Percentiles rank a stretch among this genome's conserved stretches.
phyloP scores from a whole-genome alignment of 92 coral and sea anemone species.

The Parazoanthus atlanticus region DNA sequence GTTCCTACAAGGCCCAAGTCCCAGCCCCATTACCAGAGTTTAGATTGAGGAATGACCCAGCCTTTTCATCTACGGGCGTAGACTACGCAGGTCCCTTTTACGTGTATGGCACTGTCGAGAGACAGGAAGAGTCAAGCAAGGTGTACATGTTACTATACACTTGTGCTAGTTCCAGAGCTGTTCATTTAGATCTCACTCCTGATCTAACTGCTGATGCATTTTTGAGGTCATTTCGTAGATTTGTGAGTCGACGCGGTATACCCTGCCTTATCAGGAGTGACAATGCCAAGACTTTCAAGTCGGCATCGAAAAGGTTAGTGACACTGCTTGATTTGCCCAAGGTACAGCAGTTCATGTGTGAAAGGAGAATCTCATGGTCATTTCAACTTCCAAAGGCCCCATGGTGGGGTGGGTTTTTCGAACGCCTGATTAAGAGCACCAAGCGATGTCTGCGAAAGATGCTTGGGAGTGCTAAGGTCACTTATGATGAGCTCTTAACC shows the following conservation, averaged over 20 bases:
- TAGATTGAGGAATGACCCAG: too few relatives aligned
- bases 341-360: constrained; percentile 11
- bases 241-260: constrained; percentile 34
- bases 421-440: constrained; percentile 18
- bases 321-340: background rate
- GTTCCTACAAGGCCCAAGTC: constrained; percentile 14
- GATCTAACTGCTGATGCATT: constrained; percentile 33
- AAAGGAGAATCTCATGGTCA: constrained; percentile 8
- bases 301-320: background rate
- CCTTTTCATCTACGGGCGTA: background rate
- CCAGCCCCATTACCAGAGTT: constrained; percentile 46
- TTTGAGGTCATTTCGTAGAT: constrained; percentile 27
- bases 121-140: background rate
- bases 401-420: constrained; percentile 10
- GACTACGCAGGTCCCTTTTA: constrained; percentile 11
- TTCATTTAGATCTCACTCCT: background rate
- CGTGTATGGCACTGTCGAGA: constrained; percentile 13
- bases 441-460: constrained; percentile 42
- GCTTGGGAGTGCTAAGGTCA: constrained; percentile 29
- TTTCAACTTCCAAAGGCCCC: constrained; percentile 16
- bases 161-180: constrained; percentile 23
- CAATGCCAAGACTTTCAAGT: constrained; percentile 25
- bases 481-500: constrained; percentile 22
- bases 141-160: background rate
- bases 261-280: constrained; percentile 11